These are phyloP conservation scores for Drosophila meridiana DNA, from an alignment of 2,888 invertebrate genomes.

Conservation along the genomic window DNA sequence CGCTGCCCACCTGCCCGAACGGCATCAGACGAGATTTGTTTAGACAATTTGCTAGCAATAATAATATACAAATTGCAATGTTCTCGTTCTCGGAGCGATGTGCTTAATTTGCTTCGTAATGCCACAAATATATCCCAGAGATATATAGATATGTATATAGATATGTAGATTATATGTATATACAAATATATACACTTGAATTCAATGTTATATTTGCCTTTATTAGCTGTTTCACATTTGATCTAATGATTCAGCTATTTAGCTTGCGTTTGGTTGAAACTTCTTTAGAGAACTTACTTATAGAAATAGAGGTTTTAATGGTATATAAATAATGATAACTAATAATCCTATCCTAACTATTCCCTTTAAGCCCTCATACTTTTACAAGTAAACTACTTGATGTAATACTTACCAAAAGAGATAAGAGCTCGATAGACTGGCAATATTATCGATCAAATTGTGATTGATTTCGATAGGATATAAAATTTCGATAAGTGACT, in stretches of 20 bases:
- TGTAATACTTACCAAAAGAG: constrained; percentile 20
- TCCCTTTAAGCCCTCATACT: too few species aligned
- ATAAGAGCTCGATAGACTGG: neutral
- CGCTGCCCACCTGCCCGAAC: constrained; percentile 49
- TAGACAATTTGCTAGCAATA: constrained; percentile 46
- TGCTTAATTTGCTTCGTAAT: constrained; percentile 17
- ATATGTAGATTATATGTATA: neutral
- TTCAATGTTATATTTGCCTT: neutral
- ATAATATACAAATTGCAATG: constrained; percentile 37
- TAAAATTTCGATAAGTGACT: constrained; percentile 86
- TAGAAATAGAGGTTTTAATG: neutral
- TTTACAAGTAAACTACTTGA: neutral
- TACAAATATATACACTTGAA: neutral
- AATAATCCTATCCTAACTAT: too few species aligned
- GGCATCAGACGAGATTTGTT: constrained; percentile 28
- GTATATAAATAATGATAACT: too few species aligned
- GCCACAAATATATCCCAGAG: neutral
- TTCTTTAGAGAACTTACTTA: neutral
- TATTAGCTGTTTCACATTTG: neutral
- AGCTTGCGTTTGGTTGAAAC: neutral
- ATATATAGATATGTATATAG: neutral
- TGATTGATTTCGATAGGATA: constrained; percentile 10
- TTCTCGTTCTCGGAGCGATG: constrained; percentile 8
- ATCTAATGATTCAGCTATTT: neutral
- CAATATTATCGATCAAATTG: neutral